Conservation (phyloP, 2,113 vertebrate species). For the Tringa solitaria region DNA sequence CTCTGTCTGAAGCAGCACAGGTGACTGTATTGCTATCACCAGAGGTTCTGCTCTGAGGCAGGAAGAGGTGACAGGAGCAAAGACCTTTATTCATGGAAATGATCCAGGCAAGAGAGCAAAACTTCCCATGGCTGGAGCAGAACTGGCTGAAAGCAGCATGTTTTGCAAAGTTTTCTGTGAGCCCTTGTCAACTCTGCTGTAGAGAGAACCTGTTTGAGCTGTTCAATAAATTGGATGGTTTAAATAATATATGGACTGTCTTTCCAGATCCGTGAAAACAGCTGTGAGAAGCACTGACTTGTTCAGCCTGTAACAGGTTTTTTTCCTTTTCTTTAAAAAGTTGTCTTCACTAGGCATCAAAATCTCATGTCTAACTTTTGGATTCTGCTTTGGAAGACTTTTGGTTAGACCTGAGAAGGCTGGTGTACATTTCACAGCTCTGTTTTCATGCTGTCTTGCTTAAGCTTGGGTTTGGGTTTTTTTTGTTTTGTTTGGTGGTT, state of each 20-base stretch:
- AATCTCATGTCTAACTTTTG: background rate
- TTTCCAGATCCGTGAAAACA: background rate
- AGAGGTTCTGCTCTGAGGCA: constrained; percentile 36
- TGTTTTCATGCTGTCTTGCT: background rate
- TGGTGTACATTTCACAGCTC: background rate
- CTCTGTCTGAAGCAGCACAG: constrained; percentile 2
- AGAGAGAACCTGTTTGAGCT: background rate
- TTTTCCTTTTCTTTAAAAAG: constrained; percentile 10
- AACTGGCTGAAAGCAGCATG: background rate
- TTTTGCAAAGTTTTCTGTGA: constrained; percentile 34
- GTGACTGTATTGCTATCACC: constrained; percentile 2
- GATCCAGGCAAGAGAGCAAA: background rate
- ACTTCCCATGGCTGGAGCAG: background rate
- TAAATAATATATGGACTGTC: constrained; percentile 64
- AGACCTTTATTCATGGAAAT: constrained; percentile 11
- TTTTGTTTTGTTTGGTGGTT: background rate
- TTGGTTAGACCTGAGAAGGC: background rate
- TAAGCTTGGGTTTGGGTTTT: background rate
- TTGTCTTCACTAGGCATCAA: constrained; percentile 16
- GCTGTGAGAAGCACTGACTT: constrained; percentile 3
- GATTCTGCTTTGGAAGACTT: background rate
- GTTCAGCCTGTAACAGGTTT: constrained; percentile 10
- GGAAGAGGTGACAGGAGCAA: constrained; percentile 22
- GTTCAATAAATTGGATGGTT: constrained; percentile 49
- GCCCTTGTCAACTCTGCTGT: background rate